Percentiles rank a stretch among this genome's conserved stretches.
These are phyloP conservation scores for Sinelater perroti DNA, from an alignment of 2,888 invertebrate genomes.

Conservation along the genomic window DNA sequence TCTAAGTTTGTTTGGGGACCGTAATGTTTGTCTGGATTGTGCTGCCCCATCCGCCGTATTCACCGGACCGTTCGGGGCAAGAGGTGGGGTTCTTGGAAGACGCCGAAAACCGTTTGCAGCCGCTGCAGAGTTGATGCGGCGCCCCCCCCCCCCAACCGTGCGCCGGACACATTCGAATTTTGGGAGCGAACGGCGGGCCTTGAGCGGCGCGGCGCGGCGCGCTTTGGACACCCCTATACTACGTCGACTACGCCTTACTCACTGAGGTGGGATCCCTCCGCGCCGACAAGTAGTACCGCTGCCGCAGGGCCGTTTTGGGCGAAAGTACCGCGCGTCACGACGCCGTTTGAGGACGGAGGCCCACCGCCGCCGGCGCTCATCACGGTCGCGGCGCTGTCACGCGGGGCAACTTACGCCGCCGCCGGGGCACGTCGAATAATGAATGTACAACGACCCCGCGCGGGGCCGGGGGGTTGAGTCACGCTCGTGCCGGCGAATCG, in stretches of 20 bases:
- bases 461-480: conserved; percentile 25
- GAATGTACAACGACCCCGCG: conserved; percentile 23
- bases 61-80: too few species aligned
- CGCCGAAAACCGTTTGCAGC: too few species aligned
- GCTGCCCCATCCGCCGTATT: too few species aligned
- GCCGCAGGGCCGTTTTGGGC: background rate
- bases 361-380: background rate
- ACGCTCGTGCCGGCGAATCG: conserved; percentile 36
- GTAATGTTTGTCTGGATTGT: too few species aligned
- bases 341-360: background rate
- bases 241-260: conserved; percentile 34
- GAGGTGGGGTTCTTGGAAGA: too few species aligned
- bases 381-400: conserved; percentile 20
- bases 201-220: too few species aligned
- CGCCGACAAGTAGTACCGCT: conserved; percentile 31
- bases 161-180: too few species aligned
- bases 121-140: too few species aligned
- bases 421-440: conserved; percentile 26
- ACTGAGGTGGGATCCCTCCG: conserved; percentile 36
- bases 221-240: conserved; percentile 39
- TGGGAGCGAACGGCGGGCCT: too few species aligned
- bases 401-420: background rate
- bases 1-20: too few species aligned
- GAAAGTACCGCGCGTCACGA: conserved; percentile 36
- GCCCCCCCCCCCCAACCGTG: too few species aligned